A percentile compares a stretch with the other conserved stretches of the same genome.
These are phyloP conservation scores for Morpho achilles DNA, from an alignment of 2,888 invertebrate species.

Conservation along the genomic window DNA sequence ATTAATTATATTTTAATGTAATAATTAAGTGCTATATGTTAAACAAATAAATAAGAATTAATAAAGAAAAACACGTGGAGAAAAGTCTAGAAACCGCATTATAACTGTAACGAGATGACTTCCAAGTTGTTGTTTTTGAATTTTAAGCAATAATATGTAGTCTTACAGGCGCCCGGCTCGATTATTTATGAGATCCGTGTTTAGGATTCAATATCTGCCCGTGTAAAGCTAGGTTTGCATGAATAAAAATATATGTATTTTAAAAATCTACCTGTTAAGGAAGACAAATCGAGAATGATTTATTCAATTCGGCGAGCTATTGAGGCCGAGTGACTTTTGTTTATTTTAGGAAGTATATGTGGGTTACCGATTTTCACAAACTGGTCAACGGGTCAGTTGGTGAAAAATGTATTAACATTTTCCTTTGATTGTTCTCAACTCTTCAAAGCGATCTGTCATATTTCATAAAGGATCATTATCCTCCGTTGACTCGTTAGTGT, in stretches of 20 bases:
- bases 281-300: constrained; percentile 66
- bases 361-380: constrained; percentile 53
- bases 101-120: constrained; percentile 32
- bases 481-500: constrained; percentile 62
- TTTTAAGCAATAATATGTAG: constrained; percentile 27
- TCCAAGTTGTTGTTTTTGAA: constrained; percentile 38
- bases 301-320: constrained; percentile 59
- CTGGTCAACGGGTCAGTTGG: constrained; percentile 43
- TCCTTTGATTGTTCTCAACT: constrained; percentile 38
- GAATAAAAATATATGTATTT: constrained; percentile 70
- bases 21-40: background rate
- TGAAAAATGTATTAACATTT: constrained; percentile 30
- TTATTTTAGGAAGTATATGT: constrained; percentile 51
- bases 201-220: constrained; percentile 71
- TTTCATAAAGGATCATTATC: constrained; percentile 68
- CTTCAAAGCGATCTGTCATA: constrained; percentile 52
- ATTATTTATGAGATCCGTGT: constrained; percentile 67
- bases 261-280: constrained; percentile 68
- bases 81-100: constrained; percentile 22
- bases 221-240: constrained; percentile 71
- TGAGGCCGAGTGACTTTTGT: constrained; percentile 56
- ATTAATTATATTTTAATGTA: too few species aligned
- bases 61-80: constrained; percentile 19
- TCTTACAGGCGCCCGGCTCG: constrained; percentile 37
- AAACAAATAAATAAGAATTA: background rate